Evolutionary conservation across 2,888 invertebrate species (phyloP).

Genomic region (Macrosiphum euphorbiae): DNA sequence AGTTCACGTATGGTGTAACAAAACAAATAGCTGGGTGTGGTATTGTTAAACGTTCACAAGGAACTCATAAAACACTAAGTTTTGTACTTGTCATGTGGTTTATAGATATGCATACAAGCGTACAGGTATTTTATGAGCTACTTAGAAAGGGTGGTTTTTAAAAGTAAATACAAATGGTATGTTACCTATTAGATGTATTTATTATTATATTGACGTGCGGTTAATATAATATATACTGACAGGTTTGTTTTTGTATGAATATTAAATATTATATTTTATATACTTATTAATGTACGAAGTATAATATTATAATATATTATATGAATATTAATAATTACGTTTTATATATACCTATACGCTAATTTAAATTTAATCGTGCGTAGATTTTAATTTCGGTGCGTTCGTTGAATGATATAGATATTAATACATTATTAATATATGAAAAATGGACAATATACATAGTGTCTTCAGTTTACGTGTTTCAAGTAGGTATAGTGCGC

Average conservation of each 20-base stretch:
- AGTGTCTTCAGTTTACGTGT: not conserved
- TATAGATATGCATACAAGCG: not conserved
- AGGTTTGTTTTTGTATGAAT: not conserved
- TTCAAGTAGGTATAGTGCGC: not conserved
- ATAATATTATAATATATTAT: not conserved
- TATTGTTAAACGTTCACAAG: conserved; percentile 38
- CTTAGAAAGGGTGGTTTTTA: not conserved
- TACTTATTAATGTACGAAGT: not conserved
- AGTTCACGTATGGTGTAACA: not conserved
- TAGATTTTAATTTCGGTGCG: not conserved
- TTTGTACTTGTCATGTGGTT: not conserved
- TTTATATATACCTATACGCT: not conserved
- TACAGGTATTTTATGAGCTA: not conserved
- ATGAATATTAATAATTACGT: not conserved
- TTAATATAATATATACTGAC: not conserved
- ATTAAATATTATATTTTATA: not conserved
- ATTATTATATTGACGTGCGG: not conserved
- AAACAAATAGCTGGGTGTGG: conserved; percentile 58
- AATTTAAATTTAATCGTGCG: not conserved
- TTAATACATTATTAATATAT: not conserved
- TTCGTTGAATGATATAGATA: not conserved
- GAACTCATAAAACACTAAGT: conserved; percentile 43
- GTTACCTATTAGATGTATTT: not conserved
- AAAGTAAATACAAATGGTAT: not conserved
- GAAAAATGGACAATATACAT: not conserved